phyloP scores from a whole-genome alignment of 1,140 invertebrate genomes.

The Calosoma granatense region DNA sequence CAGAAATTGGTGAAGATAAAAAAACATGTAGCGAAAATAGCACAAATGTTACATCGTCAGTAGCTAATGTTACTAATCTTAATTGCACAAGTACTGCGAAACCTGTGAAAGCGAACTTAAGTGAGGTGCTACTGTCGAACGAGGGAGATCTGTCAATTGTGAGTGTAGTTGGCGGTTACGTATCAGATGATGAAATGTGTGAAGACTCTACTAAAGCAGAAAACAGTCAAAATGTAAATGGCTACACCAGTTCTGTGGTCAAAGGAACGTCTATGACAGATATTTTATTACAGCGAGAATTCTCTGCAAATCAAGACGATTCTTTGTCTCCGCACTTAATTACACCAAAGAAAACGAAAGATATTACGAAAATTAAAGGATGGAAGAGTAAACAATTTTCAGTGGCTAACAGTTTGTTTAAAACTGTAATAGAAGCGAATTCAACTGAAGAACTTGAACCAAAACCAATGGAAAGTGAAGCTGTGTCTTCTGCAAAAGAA shows the following conservation, averaged over 20 bases:
- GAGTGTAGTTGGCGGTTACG: neutral
- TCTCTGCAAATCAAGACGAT: neutral
- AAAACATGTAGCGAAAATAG: neutral
- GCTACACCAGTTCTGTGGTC: neutral
- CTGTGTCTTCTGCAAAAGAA: neutral
- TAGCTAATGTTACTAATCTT: no score
- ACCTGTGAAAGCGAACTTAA: neutral
- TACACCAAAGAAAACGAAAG: conserved; percentile 6
- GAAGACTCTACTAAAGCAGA: neutral
- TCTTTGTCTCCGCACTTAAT: neutral
- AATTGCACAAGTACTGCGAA: no score
- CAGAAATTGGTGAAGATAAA: neutral
- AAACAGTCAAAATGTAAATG: neutral
- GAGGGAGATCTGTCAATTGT: neutral
- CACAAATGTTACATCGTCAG: neutral
- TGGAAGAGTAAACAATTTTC: conserved; percentile 5
- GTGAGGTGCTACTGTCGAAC: neutral
- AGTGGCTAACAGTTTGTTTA: no score
- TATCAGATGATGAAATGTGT: neutral
- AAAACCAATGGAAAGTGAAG: neutral
- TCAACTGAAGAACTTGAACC: neutral
- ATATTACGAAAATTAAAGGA: conserved; percentile 11
- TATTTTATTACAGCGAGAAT: neutral
- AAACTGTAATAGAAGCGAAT: neutral
- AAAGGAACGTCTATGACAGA: neutral